A percentile compares a stretch with the other conserved stretches of the same genome.
Conservation (phyloP, 2,888 invertebrate species). For the Ptycholaimellus sp. region DNA sequence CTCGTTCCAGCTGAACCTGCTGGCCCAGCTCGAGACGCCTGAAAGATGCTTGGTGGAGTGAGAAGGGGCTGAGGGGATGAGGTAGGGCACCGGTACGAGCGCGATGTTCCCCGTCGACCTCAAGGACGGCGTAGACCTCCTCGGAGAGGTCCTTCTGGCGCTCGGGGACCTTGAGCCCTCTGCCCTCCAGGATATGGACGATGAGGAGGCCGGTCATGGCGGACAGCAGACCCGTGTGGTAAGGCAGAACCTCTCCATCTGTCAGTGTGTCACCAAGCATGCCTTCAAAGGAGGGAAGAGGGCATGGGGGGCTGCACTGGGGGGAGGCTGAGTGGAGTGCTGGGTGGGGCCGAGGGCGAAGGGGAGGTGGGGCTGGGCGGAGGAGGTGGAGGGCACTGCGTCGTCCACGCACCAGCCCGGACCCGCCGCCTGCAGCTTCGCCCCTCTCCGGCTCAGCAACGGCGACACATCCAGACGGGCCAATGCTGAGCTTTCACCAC, state of each 20-base stretch:
- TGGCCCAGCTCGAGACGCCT: slow-evolving; percentile 62
- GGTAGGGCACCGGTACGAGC: slow-evolving; percentile 23
- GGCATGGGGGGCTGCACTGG: too few relatives aligned
- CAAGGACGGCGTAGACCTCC: slow-evolving; percentile 87
- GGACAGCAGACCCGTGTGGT: slow-evolving; percentile 15
- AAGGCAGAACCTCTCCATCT: slow-evolving; percentile 6
- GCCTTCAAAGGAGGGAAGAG: too few relatives aligned
- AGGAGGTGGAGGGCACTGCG: neutral
- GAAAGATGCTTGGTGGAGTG: neutral
- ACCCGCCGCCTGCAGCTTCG: slow-evolving; percentile 20
- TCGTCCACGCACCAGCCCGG: slow-evolving; percentile 22
- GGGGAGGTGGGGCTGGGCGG: too few relatives aligned
- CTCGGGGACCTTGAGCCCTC: slow-evolving; percentile 27
- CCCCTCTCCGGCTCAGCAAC: slow-evolving; percentile 17
- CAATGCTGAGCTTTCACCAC: too few relatives aligned
- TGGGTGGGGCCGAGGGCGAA: too few relatives aligned
- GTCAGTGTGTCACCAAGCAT: neutral
- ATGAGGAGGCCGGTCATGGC: slow-evolving; percentile 22
- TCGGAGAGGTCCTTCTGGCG: slow-evolving; percentile 19
- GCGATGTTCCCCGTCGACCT: slow-evolving; percentile 38
- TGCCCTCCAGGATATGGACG: slow-evolving; percentile 30
- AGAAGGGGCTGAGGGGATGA: slow-evolving; percentile 8
- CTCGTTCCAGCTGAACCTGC: slow-evolving; percentile 97
- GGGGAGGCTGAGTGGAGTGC: too few relatives aligned
- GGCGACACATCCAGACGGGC: slow-evolving; percentile 19